A percentile compares a stretch with the other conserved stretches of the same genome.
Conservation (phyloP, 2,113 vertebrate species). For the Macroglossus sobrinus region DNA sequence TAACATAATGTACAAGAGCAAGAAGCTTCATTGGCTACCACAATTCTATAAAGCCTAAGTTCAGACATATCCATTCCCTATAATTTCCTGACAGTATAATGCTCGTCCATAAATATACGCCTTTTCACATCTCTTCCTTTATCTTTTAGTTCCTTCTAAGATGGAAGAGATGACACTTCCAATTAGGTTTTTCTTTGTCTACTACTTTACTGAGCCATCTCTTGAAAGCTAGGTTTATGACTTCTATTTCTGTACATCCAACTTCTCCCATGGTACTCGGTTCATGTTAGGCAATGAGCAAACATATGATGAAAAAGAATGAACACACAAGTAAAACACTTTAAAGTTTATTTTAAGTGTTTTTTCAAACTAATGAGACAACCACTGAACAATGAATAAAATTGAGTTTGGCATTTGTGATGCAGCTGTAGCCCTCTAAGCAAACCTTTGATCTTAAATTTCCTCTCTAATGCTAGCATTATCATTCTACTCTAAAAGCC, state of each 20-base stretch:
- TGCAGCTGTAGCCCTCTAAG: constrained; percentile 12
- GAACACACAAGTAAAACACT: neutral
- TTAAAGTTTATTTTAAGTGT: neutral
- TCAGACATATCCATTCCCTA: neutral
- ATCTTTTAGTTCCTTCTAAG: neutral
- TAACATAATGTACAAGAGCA: neutral
- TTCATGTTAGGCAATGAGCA: neutral
- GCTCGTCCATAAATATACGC: neutral
- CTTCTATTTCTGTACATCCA: neutral
- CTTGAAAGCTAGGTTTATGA: neutral
- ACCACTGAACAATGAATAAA: neutral
- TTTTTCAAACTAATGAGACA: constrained; percentile 13
- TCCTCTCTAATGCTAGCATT: constrained; percentile 3
- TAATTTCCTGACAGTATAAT: neutral
- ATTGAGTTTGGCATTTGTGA: constrained; percentile 1
- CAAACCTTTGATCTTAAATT: constrained; percentile 48
- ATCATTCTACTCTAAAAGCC: constrained; percentile 27
- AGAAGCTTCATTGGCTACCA: neutral
- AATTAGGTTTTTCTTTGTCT: neutral
- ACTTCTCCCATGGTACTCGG: neutral
- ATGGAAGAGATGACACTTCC: neutral
- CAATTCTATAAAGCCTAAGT: neutral
- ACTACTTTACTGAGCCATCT: neutral
- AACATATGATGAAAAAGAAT: neutral
- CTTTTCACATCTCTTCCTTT: neutral